phyloP scores from a whole-genome alignment of 2,797 vertebrate species.

The Cyclura pinguis region DNA sequence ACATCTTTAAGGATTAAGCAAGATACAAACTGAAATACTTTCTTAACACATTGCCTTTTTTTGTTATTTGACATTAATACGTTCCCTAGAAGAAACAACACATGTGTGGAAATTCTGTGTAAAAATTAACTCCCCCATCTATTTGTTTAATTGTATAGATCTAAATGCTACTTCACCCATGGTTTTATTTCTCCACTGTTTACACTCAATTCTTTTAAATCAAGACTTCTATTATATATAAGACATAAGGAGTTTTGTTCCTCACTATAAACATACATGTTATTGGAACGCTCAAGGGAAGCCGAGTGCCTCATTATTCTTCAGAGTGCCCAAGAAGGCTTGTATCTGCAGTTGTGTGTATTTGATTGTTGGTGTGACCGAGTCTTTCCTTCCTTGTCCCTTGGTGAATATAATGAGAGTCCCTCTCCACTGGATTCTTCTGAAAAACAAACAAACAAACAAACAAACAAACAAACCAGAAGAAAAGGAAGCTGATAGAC shows the following conservation, averaged over 20 bases:
- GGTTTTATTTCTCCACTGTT: background rate
- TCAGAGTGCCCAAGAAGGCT: background rate
- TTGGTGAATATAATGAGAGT: background rate
- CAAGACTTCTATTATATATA: background rate
- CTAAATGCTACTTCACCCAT: background rate
- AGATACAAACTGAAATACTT: too few relatives aligned
- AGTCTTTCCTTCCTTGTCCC: background rate
- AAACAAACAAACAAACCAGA: background rate
- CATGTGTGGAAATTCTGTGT: background rate
- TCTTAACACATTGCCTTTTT: too few relatives aligned
- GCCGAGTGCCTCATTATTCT: background rate
- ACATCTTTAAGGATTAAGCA: too few relatives aligned
- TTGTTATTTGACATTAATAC: background rate
- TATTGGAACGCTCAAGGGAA: background rate
- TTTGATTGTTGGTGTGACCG: background rate
- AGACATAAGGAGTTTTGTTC: background rate
- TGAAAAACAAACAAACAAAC: background rate
- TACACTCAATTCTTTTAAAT: background rate
- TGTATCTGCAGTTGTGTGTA: background rate
- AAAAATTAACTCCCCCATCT: background rate
- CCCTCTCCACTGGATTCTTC: background rate
- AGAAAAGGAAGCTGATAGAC: background rate
- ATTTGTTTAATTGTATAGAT: background rate
- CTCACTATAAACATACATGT: background rate
- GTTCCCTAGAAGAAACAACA: background rate